Base-by-base conservation (phyloP, 2,113 vertebrate species). In the Pyxicephalus adspersus region DNA sequence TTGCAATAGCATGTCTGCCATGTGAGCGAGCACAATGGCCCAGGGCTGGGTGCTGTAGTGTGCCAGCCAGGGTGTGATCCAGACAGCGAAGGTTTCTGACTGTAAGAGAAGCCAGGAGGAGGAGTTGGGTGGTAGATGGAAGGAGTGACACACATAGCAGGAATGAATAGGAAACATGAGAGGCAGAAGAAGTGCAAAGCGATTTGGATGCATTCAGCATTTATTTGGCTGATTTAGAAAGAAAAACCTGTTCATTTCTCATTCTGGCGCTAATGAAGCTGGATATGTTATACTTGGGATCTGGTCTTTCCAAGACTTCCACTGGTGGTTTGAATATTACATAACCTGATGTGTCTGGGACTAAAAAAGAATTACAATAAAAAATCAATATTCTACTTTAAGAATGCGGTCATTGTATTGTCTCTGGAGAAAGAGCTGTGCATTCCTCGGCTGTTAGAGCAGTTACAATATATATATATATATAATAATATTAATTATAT, bases 81-180 rank as follows among this genome's bases (percentile, higher is more conserved):
- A 81, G 80, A 55, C 63, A 54, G 66, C 65, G 17, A 18, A 17
- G 45, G 65, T 64, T 29, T 25, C 29, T 4, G 31, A 67, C 64
- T 61, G 67, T 19, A 20, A 67, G 64, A 64, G 34, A 75, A 75
- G 34, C 52, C 52, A 28, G 38, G 72, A 76, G 34, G 57, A 52
- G 61, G 60, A 55, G 70, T 34, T 23, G 38, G 19, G 28, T 64
- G 76, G 74, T 68, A 54, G 51, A 68, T 70, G 22, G 28, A 74
- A 80, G 34, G 64, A 79, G 23, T 54, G 23, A 76, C 25, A 34
- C 79, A 66, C 28, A 76, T 76, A 22, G 66, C 68, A 52, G 60
- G 26, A 80, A 75, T 71, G 67, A 63, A 55, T 73, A 22, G 68
- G 60, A 64, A 83, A 66, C 50, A 66, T 78, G 57, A 63, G 54